Base-by-base conservation (phyloP, 2,888 invertebrate genomes). In the Sphecodes monilicornis region DNA sequence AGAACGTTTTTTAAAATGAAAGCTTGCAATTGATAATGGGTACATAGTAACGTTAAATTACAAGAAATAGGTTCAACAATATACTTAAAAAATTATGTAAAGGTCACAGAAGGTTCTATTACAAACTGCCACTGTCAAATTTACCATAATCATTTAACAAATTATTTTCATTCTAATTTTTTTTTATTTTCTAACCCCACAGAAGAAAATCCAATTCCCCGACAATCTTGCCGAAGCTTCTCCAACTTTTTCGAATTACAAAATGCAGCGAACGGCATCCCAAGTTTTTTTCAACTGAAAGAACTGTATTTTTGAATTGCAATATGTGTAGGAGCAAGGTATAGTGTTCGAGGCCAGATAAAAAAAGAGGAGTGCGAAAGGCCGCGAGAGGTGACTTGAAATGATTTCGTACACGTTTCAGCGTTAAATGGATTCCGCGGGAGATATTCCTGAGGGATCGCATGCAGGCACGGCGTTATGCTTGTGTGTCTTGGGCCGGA, bases 401-500 rank as follows among this genome's bases (percentile, higher is more conserved):
- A 89, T 86, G 82, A 87, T 86, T 83, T 84, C 82, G 79, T 82
- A 84, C 87, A 88, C 85, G 88, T 89, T 87, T 76, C 82, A 69
- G 81, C 66, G 85, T 83, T 87, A 90, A 90, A 89, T 88, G 90
- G 87, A 89, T 89, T 90, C 90, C 77, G 73, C 86, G 80, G 88
- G 86, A 78, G 84, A 90, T 86, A 88, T 85, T 88, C 54, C 78
- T 86, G 85, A 89, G 89, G 91, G 86, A 90, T 90, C 88, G 85
- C 87, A 89, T 86, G 90, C 89, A 82, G 66, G 66, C 66, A 22
- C 66, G 64, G 81, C 87, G 87, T 86, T 86, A 78, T 84, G 88
- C 84, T 82, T 80, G 85, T 80, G 80, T 85, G 74, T 85, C 89
- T 91, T 87, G 87, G 91, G 91, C 91, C 89, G 89, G 92, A 90